A percentile compares a stretch with the other conserved stretches of the same genome.
Evolutionary conservation across 2,797 vertebrate species (phyloP).

Genomic region (Rhinatrema bivittatum): DNA sequence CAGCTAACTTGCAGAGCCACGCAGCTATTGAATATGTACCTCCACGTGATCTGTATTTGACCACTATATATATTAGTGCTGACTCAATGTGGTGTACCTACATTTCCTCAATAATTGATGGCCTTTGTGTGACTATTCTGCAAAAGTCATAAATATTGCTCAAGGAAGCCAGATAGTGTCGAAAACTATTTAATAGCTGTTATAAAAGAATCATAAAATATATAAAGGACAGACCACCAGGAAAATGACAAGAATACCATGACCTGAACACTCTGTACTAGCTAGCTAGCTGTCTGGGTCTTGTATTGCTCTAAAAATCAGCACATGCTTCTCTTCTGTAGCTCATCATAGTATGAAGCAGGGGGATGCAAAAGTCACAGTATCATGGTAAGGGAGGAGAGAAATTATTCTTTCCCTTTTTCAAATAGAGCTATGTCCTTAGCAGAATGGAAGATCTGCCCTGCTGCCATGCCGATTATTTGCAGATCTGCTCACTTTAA

Average conservation of each 20-base stretch:
- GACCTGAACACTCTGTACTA: constrained; percentile 14
- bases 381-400: too few relatives aligned
- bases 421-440: too few relatives aligned
- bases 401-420: too few relatives aligned
- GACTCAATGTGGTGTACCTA: constrained; percentile 25
- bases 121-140: constrained; percentile 9
- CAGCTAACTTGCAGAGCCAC: too few relatives aligned
- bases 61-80: too few relatives aligned
- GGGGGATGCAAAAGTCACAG: too few relatives aligned
- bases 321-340: constrained; percentile 1
- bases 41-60: too few relatives aligned
- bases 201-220: constrained; percentile 33
- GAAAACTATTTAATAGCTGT: constrained; percentile 24
- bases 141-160: constrained; percentile 31
- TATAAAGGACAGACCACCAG: constrained; percentile 24
- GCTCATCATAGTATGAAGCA: background rate
- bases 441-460: too few relatives aligned
- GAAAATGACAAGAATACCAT: constrained; percentile 28
- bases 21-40: too few relatives aligned
- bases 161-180: constrained; percentile 29
- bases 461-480: too few relatives aligned
- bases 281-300: too few relatives aligned
- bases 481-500: too few relatives aligned
- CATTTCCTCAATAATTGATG: constrained; percentile 23
- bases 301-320: constrained; percentile 18